Evolutionary conservation across 2,888 invertebrate genomes (phyloP).

Genomic region (Dermolepida albohirtum): DNA sequence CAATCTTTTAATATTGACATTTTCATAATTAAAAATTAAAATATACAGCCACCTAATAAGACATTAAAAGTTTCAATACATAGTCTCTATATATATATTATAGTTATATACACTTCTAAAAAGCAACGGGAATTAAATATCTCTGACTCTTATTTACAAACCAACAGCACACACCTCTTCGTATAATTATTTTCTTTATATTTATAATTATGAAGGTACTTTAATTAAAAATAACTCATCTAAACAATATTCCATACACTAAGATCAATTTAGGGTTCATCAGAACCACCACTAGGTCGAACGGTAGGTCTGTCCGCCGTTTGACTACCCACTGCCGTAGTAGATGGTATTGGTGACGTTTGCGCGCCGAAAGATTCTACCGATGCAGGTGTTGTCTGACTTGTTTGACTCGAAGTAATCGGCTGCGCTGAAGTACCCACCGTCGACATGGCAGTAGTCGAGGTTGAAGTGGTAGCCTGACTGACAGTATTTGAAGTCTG

Average conservation of each 20-base stretch:
- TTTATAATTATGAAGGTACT: constrained; percentile 28
- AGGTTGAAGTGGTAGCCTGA: constrained; percentile 66
- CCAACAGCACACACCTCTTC: constrained; percentile 28
- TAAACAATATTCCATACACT: constrained; percentile 30
- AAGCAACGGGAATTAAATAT: constrained; percentile 37
- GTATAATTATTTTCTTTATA: constrained; percentile 32
- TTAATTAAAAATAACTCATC: constrained; percentile 17
- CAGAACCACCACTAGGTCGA: constrained; percentile 60
- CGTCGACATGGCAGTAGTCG: constrained; percentile 63
- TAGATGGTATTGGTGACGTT: constrained; percentile 47
- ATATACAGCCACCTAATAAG: constrained; percentile 43
- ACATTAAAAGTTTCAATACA: constrained; percentile 38
- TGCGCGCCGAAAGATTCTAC: constrained; percentile 61
- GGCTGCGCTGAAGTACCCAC: constrained; percentile 63
- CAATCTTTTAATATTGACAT: constrained; percentile 35
- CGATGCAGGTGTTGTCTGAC: constrained; percentile 61
- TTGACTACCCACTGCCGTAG: constrained; percentile 53
- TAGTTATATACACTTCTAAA: constrained; percentile 41
- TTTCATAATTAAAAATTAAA: constrained; percentile 40
- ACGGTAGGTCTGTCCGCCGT: constrained; percentile 54
- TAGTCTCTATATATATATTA: constrained; percentile 21
- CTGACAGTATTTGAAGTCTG: constrained; percentile 60
- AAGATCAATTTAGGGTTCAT: constrained; percentile 48
- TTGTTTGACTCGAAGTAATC: constrained; percentile 61
- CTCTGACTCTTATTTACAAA: constrained; percentile 39